Conservation (phyloP, 2,888 invertebrate species). For the Pardosa pseudoannulata region DNA sequence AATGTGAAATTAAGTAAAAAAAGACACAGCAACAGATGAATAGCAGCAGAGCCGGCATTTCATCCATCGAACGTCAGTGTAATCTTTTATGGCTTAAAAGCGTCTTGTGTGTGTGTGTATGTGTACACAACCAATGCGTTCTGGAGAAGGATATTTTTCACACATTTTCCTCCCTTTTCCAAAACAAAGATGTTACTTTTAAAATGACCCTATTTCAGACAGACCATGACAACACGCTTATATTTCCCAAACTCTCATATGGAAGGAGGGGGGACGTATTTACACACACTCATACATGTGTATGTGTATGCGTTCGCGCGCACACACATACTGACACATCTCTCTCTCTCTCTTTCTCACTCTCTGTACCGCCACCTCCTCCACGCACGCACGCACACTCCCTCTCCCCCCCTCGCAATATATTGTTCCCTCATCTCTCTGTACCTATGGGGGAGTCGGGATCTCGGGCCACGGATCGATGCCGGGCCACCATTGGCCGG, state of each 20-base stretch:
- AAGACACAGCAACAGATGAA: too few relatives aligned
- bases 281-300: not conserved
- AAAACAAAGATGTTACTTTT: slow-evolving; percentile 11
- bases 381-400: not conserved
- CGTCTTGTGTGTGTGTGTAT: too few relatives aligned
- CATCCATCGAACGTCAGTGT: too few relatives aligned
- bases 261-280: not conserved
- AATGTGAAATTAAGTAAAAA: too few relatives aligned
- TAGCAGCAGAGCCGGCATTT: too few relatives aligned
- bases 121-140: too few relatives aligned
- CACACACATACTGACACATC: not conserved
- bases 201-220: slow-evolving; percentile 7
- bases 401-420: not conserved
- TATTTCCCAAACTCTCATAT: slow-evolving; percentile 12
- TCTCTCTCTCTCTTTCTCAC: too few relatives aligned
- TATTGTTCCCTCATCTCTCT: slow-evolving; percentile 17
- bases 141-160: too few relatives aligned
- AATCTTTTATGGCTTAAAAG: too few relatives aligned
- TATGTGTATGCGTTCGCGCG: not conserved
- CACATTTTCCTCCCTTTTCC: not conserved
- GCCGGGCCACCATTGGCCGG: slow-evolving; percentile 9
- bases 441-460: slow-evolving; percentile 20
- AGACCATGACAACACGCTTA: slow-evolving; percentile 6
- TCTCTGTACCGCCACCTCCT: too few relatives aligned
- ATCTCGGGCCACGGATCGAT: slow-evolving; percentile 25